phyloP scores from a whole-genome alignment of 2,113 vertebrate genomes.

The Pollimyrus isidori region DNA sequence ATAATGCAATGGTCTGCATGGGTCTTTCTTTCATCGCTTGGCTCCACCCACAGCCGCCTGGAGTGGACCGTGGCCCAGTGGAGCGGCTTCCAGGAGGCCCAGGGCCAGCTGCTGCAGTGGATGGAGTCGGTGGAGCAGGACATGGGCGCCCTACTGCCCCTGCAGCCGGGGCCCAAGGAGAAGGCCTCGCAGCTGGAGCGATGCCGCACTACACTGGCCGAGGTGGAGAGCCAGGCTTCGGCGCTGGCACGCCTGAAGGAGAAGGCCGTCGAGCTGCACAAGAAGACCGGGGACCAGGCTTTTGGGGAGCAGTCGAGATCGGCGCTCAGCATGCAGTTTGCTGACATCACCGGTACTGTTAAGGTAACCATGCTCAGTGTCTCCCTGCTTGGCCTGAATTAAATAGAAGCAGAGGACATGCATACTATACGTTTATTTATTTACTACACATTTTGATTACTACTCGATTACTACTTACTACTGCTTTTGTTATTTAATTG shows the following conservation, averaged over 20 bases:
- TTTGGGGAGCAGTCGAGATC: conserved; percentile 71
- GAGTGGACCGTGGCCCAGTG: conserved; percentile 83
- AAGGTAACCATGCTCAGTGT: conserved; percentile 64
- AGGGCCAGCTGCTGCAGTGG: conserved; percentile 83
- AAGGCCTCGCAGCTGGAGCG: conserved; percentile 79
- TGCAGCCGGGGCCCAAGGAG: conserved; percentile 80
- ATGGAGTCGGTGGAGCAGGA: conserved; percentile 79
- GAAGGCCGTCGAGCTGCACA: conserved; percentile 72
- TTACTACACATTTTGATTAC: neutral
- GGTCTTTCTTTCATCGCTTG: neutral
- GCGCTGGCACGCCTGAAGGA: conserved; percentile 63
- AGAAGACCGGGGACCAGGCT: conserved; percentile 73
- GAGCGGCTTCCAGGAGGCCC: conserved; percentile 76
- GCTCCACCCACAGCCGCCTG: conserved; percentile 60
- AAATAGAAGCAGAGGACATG: neutral
- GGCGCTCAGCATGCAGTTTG: conserved; percentile 76
- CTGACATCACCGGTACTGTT: conserved; percentile 75
- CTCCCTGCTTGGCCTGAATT: neutral
- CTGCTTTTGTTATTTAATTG: neutral
- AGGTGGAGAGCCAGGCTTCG: conserved; percentile 67
- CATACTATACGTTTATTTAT: neutral
- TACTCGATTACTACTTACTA: neutral
- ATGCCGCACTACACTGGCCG: conserved; percentile 72
- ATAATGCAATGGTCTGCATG: neutral
- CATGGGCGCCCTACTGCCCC: conserved; percentile 68